Evolutionary conservation across 2,113 vertebrate species (phyloP).

Genomic region (Scalopus aquaticus): DNA sequence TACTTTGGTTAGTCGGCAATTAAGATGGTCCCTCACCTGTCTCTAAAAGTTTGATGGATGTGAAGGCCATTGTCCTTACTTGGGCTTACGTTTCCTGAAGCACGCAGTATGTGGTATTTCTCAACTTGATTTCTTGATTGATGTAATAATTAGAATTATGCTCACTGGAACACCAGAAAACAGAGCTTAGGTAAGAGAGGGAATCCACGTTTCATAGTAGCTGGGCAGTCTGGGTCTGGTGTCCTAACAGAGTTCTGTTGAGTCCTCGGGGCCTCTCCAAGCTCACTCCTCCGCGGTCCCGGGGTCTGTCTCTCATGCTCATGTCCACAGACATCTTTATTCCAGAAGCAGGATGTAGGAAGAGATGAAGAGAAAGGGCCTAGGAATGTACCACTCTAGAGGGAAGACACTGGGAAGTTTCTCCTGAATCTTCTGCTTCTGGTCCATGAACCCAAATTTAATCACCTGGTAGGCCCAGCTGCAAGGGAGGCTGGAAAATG

Average conservation of each 20-base stretch:
- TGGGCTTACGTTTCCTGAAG: neutral
- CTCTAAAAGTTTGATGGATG: neutral
- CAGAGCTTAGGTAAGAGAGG: neutral
- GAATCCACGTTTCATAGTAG: neutral
- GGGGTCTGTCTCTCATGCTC: neutral
- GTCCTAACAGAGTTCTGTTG: accelerated
- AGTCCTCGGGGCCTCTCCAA: neutral
- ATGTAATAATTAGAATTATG: neutral
- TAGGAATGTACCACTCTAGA: no score
- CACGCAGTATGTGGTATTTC: neutral
- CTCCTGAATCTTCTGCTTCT: neutral
- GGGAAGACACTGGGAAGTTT: neutral
- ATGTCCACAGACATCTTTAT: neutral
- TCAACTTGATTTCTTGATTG: neutral
- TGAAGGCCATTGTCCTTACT: neutral
- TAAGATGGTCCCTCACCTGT: neutral
- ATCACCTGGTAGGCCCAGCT: neutral
- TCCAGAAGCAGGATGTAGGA: neutral
- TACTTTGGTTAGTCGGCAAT: neutral
- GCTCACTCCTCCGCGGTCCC: neutral
- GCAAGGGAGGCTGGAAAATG: neutral
- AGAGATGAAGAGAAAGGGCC: neutral
- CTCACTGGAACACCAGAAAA: neutral
- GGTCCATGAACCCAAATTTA: neutral
- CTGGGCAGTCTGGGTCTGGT: neutral